Evolutionary conservation across 2,888 invertebrate genomes (phyloP).

Genomic region (Prosapia bicincta): DNA sequence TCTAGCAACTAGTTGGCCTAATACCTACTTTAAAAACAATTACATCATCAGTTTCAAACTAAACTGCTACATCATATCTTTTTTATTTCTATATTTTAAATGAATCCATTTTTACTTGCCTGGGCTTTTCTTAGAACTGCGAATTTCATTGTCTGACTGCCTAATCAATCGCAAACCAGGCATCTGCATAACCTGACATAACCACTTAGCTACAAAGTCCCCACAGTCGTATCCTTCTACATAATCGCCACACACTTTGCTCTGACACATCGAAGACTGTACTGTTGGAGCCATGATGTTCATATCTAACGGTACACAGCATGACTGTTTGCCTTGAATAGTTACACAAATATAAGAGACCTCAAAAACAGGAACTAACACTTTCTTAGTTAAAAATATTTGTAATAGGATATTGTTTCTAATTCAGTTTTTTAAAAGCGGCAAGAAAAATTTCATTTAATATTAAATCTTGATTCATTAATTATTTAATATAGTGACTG

Average conservation of each 20-base stretch:
- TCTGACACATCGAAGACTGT: constrained; percentile 59
- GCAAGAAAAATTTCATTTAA: no score
- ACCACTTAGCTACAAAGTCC: constrained; percentile 73
- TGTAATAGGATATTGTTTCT: no score
- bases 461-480: no score
- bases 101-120: no score
- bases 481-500: no score
- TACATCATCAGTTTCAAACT: no score
- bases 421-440: no score
- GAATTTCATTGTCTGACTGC: constrained; percentile 49
- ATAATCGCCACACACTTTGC: constrained; percentile 81
- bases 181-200: constrained; percentile 65
- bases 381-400: not conserved
- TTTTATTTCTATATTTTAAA: no score
- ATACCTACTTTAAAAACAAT: no score
- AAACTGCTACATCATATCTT: no score
- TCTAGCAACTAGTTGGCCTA: no score
- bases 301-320: constrained; percentile 8
- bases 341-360: no score
- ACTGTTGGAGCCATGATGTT: not conserved
- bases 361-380: not conserved
- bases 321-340: not conserved
- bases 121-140: constrained; percentile 39
- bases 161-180: constrained; percentile 66
- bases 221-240: constrained; percentile 84